Percentiles rank a stretch among this genome's conserved stretches.
phyloP scores from a whole-genome alignment of 2,797 vertebrate species.

The Megaceryle alcyon region DNA sequence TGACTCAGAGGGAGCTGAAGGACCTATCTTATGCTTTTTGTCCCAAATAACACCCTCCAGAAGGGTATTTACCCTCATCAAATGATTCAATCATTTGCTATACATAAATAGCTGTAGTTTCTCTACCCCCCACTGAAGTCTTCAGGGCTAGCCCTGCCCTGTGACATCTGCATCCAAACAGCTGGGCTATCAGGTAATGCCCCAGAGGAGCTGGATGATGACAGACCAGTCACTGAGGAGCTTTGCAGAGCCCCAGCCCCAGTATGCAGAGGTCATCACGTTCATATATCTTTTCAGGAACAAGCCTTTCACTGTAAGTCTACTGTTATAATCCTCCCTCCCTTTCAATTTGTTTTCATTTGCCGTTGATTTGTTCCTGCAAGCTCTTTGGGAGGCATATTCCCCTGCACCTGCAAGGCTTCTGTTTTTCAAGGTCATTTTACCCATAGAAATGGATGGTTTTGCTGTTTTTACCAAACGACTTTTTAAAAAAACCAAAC shows the following conservation, averaged over 20 bases:
- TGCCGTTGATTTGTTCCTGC: neutral
- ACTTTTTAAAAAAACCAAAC: neutral
- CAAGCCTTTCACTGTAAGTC: neutral
- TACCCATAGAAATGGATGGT: neutral
- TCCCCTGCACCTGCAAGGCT: neutral
- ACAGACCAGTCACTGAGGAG: neutral
- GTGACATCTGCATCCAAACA: accelerated
- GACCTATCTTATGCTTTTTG: neutral
- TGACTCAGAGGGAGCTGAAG: neutral
- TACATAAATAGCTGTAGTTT: neutral
- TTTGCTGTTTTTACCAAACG: neutral
- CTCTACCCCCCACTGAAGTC: accelerated
- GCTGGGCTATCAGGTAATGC: neutral
- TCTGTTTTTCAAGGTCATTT: slow-evolving; percentile 22
- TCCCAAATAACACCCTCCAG: neutral
- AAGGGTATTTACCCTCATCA: neutral
- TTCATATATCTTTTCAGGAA: neutral
- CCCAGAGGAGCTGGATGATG: neutral
- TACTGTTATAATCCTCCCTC: neutral
- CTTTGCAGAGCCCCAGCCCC: neutral
- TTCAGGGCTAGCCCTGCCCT: neutral
- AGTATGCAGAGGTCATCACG: neutral
- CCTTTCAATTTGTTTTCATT: neutral
- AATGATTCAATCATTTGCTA: neutral
- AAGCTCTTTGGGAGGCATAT: neutral